Percentiles rank a stretch among this genome's conserved stretches.
phyloP scores from a whole-genome alignment of 2,888 invertebrate genomes.

The Epinotia ramella region DNA sequence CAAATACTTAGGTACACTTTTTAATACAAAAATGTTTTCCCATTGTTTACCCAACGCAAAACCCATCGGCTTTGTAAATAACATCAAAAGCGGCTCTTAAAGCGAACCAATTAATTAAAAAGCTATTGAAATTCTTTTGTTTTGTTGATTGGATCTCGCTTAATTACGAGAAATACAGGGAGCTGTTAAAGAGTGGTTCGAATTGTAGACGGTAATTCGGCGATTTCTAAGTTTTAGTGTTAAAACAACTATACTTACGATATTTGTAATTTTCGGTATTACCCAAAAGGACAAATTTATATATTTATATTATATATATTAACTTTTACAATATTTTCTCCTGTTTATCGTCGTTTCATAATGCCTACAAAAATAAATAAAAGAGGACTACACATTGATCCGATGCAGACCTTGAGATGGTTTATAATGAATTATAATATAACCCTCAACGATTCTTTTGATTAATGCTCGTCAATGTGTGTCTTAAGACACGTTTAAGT shows the following conservation, averaged over 20 bases:
- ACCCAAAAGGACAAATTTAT: too few species aligned
- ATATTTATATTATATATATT: too few species aligned
- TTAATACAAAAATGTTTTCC: not conserved
- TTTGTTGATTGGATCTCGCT: slow-evolving; percentile 26
- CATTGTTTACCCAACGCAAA: slow-evolving; percentile 10
- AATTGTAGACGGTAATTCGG: not conserved
- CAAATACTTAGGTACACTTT: not conserved
- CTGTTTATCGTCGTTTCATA: too few species aligned
- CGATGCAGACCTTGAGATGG: too few species aligned
- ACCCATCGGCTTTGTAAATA: slow-evolving; percentile 14
- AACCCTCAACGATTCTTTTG: too few species aligned
- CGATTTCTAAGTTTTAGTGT: not conserved
- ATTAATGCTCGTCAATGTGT: too few species aligned
- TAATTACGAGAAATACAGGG: slow-evolving; percentile 15
- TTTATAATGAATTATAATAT: too few species aligned
- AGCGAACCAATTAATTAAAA: slow-evolving; percentile 38
- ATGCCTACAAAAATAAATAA: too few species aligned
- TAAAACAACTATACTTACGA: not conserved
- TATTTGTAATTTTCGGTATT: not conserved
- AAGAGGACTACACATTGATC: too few species aligned
- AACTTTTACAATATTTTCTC: too few species aligned
- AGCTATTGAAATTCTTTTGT: slow-evolving; percentile 31
- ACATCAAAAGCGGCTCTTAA: slow-evolving; percentile 32
- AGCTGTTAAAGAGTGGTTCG: not conserved
- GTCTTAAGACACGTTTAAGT: too few species aligned